A percentile compares a stretch with the other conserved stretches of the same genome.
These are phyloP conservation scores for Mesopsocus fuscifrons DNA, from an alignment of 2,888 invertebrate genomes.

Conservation along the genomic window DNA sequence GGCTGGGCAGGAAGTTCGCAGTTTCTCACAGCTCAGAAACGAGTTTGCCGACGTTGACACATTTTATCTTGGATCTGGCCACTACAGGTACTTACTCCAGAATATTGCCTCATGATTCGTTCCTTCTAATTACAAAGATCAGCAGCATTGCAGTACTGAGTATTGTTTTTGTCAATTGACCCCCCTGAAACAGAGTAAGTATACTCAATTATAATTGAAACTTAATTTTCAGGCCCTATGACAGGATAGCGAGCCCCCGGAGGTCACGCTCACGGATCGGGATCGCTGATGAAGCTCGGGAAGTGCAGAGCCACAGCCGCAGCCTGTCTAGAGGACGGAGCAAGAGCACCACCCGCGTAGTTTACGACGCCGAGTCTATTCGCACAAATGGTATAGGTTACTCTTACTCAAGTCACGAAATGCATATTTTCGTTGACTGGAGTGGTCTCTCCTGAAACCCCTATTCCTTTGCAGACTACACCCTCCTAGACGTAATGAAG, in stretches of 20 bases:
- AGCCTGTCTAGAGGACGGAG: constrained; percentile 40
- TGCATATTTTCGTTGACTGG: neutral
- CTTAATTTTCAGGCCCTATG: constrained; percentile 3
- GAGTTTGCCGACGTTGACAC: constrained; percentile 84
- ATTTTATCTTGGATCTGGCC: constrained; percentile 55
- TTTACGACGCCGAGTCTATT: constrained; percentile 65
- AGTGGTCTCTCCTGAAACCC: neutral
- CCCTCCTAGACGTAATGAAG: constrained; percentile 63
- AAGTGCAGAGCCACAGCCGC: neutral
- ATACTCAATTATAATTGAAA: too few relatives aligned
- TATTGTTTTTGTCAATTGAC: too few relatives aligned
- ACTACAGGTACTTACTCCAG: neutral
- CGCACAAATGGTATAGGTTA: constrained; percentile 41
- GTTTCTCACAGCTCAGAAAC: constrained; percentile 82
- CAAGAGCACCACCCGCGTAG: constrained; percentile 66
- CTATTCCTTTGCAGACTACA: constrained; percentile 45
- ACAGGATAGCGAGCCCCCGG: constrained; percentile 22
- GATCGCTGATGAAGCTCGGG: constrained; percentile 20
- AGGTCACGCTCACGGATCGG: constrained; percentile 43
- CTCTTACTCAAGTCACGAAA: neutral
- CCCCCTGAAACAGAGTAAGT: too few relatives aligned
- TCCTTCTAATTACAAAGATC: too few relatives aligned
- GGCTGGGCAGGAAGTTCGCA: constrained; percentile 78
- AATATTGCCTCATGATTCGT: too few relatives aligned
- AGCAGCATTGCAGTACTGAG: too few relatives aligned